Evolutionary conservation across 2,113 vertebrate genomes (phyloP), one percentile per base, ranked within the genome.

Genomic region (Python bivittatus): DNA sequence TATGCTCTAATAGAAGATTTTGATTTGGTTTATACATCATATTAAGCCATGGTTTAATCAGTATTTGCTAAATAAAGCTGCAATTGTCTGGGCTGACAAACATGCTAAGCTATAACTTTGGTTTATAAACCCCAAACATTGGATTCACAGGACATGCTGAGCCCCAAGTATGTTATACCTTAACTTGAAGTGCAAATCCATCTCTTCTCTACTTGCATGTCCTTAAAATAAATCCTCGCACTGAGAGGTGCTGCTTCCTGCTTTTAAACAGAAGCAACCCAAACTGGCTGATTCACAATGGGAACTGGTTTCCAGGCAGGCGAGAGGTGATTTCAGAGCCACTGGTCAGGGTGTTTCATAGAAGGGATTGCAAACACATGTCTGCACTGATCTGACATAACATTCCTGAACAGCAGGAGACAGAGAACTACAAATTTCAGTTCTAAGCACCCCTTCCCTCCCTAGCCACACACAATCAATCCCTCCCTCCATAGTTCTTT

Each of bases 331-430:
- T 44, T 52, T 85, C 25, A 85, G 42, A 52, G 11, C 61, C 27
- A 91, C 33, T 44, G 38, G 25, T 15, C 91, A 92, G 33, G 6
- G 9, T 64, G 85, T 57, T 88, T 92, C 48, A 88, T 15, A 56
- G 68, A 88, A 84, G 27, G 11, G 20, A 92, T 44, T 84, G 56
- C 44, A 92, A 12, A 9, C 27, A 79, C 91, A 92, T 84, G 87
- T 89, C 91, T 84, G 85, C 89, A 64, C 33, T 17, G 57, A 88
- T 91, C 68, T 91, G 57, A 48, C 33, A 91, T 11, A 44, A 88
- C 92, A 93, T 91, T 93, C 90, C 92, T 91, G 68, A 91, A 58
- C 92, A 85, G 90, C 90, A 88, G 90, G 90, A 58, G 92, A 48
- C 6, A 7, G 42, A 84, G 23, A 84, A 60, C 3, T 54, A 15